A percentile compares a stretch with the other conserved stretches of the same genome.
Evolutionary conservation across 2,113 vertebrate species (phyloP).

Genomic region (Seriola aureovittata): DNA sequence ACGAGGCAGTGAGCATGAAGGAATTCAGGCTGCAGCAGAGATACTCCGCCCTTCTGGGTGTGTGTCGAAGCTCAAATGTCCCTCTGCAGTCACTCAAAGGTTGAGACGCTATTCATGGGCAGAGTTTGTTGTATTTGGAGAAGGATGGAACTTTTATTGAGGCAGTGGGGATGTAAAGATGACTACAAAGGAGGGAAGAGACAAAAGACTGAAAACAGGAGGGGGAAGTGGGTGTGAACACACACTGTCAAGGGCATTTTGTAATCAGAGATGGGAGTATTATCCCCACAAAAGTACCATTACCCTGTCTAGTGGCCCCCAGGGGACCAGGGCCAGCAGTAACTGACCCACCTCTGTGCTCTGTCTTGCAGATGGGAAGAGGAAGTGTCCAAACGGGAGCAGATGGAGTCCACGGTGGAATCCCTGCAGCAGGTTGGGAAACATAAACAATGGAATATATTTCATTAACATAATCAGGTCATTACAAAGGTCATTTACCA

Average conservation of each 20-base stretch:
- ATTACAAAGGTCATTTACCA: neutral
- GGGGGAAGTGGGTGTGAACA: slow-evolving; percentile 45
- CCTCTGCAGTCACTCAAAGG: slow-evolving; percentile 19
- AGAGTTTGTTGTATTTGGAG: slow-evolving; percentile 43
- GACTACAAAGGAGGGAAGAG: slow-evolving; percentile 38
- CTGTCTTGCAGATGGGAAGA: slow-evolving; percentile 95
- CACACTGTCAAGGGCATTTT: slow-evolving; percentile 64
- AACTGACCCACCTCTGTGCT: slow-evolving; percentile 74
- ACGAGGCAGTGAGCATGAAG: slow-evolving; percentile 28
- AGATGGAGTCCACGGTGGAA: slow-evolving; percentile 92
- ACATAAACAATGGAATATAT: slow-evolving; percentile 37
- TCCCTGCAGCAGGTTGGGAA: slow-evolving; percentile 91
- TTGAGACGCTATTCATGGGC: slow-evolving; percentile 56
- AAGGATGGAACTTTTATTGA: slow-evolving; percentile 38
- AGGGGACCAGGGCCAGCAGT: slow-evolving; percentile 35
- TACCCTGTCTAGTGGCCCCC: slow-evolving; percentile 53
- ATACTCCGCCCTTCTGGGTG: slow-evolving; percentile 53
- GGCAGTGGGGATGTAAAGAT: slow-evolving; percentile 43
- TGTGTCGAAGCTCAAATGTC: slow-evolving; percentile 39
- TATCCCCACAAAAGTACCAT: slow-evolving; percentile 62
- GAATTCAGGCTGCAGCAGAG: slow-evolving; percentile 42
- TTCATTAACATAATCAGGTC: slow-evolving; percentile 1
- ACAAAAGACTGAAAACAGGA: slow-evolving; percentile 53
- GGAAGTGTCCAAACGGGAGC: slow-evolving; percentile 90
- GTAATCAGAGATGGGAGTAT: slow-evolving; percentile 71